Base-by-base conservation (phyloP, 2,113 vertebrate genomes). In the Anhinga rufa region DNA sequence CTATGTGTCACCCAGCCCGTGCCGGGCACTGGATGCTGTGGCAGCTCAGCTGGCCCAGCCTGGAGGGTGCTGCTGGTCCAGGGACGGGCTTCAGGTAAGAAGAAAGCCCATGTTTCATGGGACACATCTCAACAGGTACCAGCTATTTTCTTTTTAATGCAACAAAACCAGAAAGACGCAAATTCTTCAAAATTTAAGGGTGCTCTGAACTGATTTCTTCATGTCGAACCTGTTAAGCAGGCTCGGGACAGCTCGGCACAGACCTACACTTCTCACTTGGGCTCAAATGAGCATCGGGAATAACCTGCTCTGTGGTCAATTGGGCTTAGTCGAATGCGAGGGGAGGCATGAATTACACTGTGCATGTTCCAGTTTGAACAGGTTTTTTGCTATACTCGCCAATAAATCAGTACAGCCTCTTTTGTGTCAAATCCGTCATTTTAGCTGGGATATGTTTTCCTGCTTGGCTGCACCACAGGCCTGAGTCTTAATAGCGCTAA, bases 281-380 rank as follows among this genome's bases (percentile, higher is more conserved):
- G 9, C 40, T 86, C 31, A 61, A 5, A 28, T 17, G 52, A n/a
- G 16, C 61, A 7, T 21, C 3, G 2, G 46, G 38, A 54, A 61
- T n/a, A 46, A 66, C 25, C 54, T 24, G 31, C 61, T 24, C 17
- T 31, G 14, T 19, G 40, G 48, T 31, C 68, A 32, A 0, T 7
- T 16, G 31, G 21, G 38, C 13, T 49, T 7, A 54, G 31, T 31
- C 2, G 0, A n/a, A 18, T 8, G 9, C 7, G 44, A 8, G 3
- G 9, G 4, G 11, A 9, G 8, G 5, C 52, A 36, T 12, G 14
- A 65, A 29, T 42, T 40, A 14, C 32, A 9, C 18, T 24, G 31
- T 12, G 17, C 22, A 42, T 6, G 22, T 49, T 60, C 12, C 1
- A 0, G 7, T 72, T 74, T 20, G 13, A 18, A 61, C 22, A 17